Evolutionary conservation across 1,140 invertebrate species (phyloP).

Genomic region (Nebria ingens): DNA sequence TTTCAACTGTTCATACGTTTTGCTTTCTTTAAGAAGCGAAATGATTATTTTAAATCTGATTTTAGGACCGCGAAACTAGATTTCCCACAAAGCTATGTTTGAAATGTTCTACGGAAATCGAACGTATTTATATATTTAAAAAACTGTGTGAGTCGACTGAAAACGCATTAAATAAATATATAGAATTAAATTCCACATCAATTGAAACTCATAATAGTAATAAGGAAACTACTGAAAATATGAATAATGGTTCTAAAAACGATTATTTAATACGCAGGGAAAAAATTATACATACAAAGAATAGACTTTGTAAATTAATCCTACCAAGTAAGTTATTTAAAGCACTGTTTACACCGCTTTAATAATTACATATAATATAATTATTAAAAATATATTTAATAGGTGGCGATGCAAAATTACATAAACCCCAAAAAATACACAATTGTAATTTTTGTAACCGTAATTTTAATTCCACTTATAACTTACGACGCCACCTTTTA

Average conservation of each 20-base stretch:
- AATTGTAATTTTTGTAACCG: not conserved
- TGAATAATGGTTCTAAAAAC: not conserved
- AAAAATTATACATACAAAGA: not conserved
- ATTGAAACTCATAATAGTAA: not conserved
- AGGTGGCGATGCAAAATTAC: not conserved
- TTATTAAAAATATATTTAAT: not conserved
- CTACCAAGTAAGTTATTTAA: not conserved
- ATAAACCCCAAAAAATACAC: not conserved
- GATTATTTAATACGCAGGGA: not conserved
- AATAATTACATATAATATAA: not conserved
- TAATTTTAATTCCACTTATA: not conserved
- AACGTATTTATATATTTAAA: not conserved
- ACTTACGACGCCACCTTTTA: conserved; percentile 20
- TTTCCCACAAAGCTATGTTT: not conserved
- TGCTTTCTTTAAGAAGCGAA: no score
- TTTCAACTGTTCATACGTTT: not conserved
- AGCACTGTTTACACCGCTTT: not conserved
- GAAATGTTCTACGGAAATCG: not conserved
- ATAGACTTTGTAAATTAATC: not conserved
- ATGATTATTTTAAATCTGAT: not conserved
- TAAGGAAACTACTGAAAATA: not conserved
- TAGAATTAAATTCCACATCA: not conserved
- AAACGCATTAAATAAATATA: conserved; percentile 1
- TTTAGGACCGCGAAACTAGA: not conserved
- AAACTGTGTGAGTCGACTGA: not conserved